Base-by-base conservation (phyloP, 2,888 invertebrate species). In the Achlya flavicornis region DNA sequence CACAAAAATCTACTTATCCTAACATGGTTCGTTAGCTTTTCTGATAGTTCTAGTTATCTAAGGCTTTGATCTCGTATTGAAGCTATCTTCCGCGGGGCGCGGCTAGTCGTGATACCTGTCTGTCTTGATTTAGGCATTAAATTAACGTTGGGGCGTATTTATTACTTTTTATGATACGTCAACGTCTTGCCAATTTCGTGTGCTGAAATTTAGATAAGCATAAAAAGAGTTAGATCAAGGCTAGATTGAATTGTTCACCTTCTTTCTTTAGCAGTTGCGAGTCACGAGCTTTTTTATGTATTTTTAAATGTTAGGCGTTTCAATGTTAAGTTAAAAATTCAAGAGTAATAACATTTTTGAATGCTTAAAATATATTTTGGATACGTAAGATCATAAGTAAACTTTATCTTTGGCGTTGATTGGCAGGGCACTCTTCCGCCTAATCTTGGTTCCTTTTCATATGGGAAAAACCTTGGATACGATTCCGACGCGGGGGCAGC, bases 131-230 rank as follows among this genome's bases (percentile, higher is more conserved):
- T 76, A 79, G 83, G 80, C 81, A 83, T 80, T 81, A 81, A 81
- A 77, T 80, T 82, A 78, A 83, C 76, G 80, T 75, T 76, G 69
- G 83, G 76, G 75, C 78, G 82, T 60, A 60, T 84, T 83, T 77
- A 78, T 78, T 77, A 72, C 79, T 78, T 76, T 75, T 77, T 78
- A 73, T 62, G 62, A 62, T 57, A 69, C 67, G 64, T 70, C 69
- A 69, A 66, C 65, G 62, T 67, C 70, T 71, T 64, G 78, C 78
- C 78, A 81, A 85, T 83, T 85, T 86, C 86, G 85, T 88, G 86
- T 81, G 79, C 76, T 78, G 75, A 75, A 85, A 83, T 80, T 83
- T 69, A 85, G 88, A 88, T 88, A 87, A 84, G 83, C 86, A 75
- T 85, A 83, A 80, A 83, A 78, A 82, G 71, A 81, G 71, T 70